Evolutionary conservation across 2,888 invertebrate species (phyloP).

Genomic region (Drosophila austrosaltans): DNA sequence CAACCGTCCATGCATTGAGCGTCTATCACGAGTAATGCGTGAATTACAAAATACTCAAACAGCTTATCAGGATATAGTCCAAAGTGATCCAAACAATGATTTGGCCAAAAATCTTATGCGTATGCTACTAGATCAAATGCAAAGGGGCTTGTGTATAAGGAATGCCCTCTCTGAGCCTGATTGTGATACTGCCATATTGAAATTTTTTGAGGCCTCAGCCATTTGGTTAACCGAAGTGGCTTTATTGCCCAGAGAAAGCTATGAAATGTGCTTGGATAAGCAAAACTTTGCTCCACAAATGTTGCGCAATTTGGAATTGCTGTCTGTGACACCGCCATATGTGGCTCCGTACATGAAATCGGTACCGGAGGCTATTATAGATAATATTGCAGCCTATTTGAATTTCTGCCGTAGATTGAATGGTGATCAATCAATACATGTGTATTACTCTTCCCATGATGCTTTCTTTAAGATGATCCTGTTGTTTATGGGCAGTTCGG

Average conservation of each 20-base stretch:
- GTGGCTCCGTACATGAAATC: constrained; percentile 90
- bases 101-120: constrained; percentile 87
- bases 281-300: constrained; percentile 87
- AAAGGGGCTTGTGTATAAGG: constrained; percentile 88
- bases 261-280: constrained; percentile 71
- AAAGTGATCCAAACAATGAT: constrained; percentile 85
- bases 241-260: constrained; percentile 83
- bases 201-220: constrained; percentile 92
- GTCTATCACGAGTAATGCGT: constrained; percentile 87
- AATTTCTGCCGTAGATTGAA: constrained; percentile 89
- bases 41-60: constrained; percentile 90
- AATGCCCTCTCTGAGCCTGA: constrained; percentile 91
- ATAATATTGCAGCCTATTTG: constrained; percentile 93
- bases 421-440: constrained; percentile 87
- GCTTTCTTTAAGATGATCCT: constrained; percentile 90
- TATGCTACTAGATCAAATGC: constrained; percentile 87
- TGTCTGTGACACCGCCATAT: constrained; percentile 86
- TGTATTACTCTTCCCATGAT: constrained; percentile 85
- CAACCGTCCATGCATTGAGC: constrained; percentile 88
- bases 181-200: constrained; percentile 88
- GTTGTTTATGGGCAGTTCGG: constrained; percentile 93
- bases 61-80: constrained; percentile 88
- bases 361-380: constrained; percentile 95
- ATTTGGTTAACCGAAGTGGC: constrained; percentile 95
- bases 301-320: constrained; percentile 77